Conservation (phyloP, 1,140 invertebrate genomes). For the Ostrea edulis region DNA sequence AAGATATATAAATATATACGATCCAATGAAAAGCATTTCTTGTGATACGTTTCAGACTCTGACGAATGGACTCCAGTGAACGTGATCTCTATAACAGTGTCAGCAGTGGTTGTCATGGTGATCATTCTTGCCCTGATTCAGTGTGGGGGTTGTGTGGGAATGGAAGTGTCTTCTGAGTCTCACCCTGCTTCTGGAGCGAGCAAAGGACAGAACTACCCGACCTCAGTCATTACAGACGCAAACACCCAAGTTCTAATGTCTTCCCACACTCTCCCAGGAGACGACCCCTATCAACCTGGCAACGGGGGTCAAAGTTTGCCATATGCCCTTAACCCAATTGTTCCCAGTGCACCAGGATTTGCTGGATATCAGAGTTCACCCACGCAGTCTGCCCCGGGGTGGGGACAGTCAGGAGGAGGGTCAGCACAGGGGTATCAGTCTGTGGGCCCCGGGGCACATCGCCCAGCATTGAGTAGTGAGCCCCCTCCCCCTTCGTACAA, state of each 20-base stretch:
- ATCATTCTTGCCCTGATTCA: not conserved
- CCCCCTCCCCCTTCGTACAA: slow-evolving; percentile 41
- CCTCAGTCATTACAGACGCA: slow-evolving; percentile 16
- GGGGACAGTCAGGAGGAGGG: slow-evolving; percentile 13
- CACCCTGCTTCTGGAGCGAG: not conserved
- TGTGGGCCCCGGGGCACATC: slow-evolving; percentile 5
- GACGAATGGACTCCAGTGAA: not conserved
- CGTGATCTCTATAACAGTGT: not conserved
- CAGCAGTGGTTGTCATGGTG: slow-evolving; percentile 12
- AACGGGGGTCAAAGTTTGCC: not conserved
- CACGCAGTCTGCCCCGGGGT: not conserved
- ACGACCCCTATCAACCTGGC: not conserved
- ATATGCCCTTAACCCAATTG: slow-evolving; percentile 27
- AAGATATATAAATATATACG: too few species aligned
- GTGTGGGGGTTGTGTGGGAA: slow-evolving; percentile 38
- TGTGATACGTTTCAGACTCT: not conserved
- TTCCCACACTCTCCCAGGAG: slow-evolving; percentile 3
- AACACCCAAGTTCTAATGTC: slow-evolving; percentile 24
- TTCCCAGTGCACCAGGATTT: slow-evolving; percentile 38
- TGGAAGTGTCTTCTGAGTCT: slow-evolving; percentile 24
- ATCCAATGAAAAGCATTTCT: too few species aligned
- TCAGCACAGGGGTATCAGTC: slow-evolving; percentile 5
- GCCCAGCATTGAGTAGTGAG: not conserved
- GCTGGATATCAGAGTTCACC: slow-evolving; percentile 29
- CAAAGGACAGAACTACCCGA: not conserved